phyloP scores from a whole-genome alignment of 64 coral and sea anemone species.

The Pachyseris speciosa region DNA sequence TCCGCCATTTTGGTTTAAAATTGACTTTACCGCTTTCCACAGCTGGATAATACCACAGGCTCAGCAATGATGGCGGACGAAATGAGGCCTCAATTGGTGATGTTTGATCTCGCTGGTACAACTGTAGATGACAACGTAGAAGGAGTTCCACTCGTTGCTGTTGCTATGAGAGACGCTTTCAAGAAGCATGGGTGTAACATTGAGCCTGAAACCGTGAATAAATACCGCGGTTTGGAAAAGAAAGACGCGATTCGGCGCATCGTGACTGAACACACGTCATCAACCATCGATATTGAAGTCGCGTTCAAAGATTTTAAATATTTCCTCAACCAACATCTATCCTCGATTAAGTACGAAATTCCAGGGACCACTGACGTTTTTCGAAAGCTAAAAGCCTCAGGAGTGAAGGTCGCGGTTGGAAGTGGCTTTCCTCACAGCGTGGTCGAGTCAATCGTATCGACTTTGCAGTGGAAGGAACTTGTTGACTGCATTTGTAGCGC shows the following conservation, averaged over 20 bases:
- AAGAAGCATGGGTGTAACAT: constrained; percentile 73
- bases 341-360: constrained; percentile 89
- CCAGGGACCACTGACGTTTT: constrained; percentile 85
- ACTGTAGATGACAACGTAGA: constrained; percentile 88
- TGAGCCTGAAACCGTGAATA: constrained; percentile 70
- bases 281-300: constrained; percentile 30
- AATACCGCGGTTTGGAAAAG: constrained; percentile 95
- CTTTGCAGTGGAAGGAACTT: constrained; percentile 64
- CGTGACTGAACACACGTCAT: neutral
- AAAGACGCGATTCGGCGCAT: constrained; percentile 81
- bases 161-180: constrained; percentile 91
- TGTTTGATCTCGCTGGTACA: constrained; percentile 97
- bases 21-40: neutral
- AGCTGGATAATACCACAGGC: neutral
- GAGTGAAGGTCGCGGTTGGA: constrained; percentile 82
- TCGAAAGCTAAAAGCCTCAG: constrained; percentile 64
- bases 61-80: constrained; percentile 72
- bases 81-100: constrained; percentile 48
- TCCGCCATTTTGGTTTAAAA: neutral
- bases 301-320: constrained; percentile 89
- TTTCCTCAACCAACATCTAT: constrained; percentile 60
- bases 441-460: constrained; percentile 78
- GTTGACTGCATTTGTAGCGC: constrained; percentile 89
- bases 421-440: constrained; percentile 96
- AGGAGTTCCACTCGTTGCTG: constrained; percentile 86